Base-by-base conservation (phyloP, 2,113 vertebrate genomes). In the Coptodon rendalli region DNA sequence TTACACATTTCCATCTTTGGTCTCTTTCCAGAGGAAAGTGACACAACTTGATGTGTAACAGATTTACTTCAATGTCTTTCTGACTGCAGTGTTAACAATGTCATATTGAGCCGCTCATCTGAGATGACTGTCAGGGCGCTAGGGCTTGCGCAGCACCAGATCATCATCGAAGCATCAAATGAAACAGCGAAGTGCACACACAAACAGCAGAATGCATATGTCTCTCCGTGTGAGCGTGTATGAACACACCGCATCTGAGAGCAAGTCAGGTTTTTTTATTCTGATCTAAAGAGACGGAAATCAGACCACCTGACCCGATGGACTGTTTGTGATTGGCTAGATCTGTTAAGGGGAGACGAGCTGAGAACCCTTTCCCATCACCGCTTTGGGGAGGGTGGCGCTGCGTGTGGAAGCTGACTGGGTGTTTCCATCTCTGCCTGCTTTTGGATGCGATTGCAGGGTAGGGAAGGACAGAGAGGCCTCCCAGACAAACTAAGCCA, bases 401-500 rank as follows among this genome's bases (percentile, higher is more conserved):
- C 78, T 50, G 85, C 86, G 68, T 73, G 54, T 87, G 88, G 86
- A 54, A 52, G 78, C 76, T 85, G 66, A 90, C 52, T 80, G 82
- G 82, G 57, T 88, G 73, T 91, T 29, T 87, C 8, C 3, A 17
- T 54, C n/a, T 81, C 14, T 88, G 48, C 52, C 31, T 57, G 61
- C 85, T 63, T 90, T 53, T 87, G 34, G 89, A 68, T 87, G 82
- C 48, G 43, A 66, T 43, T 27, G 22, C 10, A 9, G 80, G 87
- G 59, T 61, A 89, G 40, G 34, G 80, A 88, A 93, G 92, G 87
- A 93, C 91, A 86, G 83, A 80, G 54, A 87, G 81, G 87, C 93
- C 94, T 92, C 90, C 84, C 89, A 93, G 92, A 94, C 92, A 94
- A 93, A 92, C 68, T 68, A 76, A 93, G 91, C 91, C 76, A 82